Conservation (phyloP, 2,797 vertebrate species). For the Ceryle rudis region DNA sequence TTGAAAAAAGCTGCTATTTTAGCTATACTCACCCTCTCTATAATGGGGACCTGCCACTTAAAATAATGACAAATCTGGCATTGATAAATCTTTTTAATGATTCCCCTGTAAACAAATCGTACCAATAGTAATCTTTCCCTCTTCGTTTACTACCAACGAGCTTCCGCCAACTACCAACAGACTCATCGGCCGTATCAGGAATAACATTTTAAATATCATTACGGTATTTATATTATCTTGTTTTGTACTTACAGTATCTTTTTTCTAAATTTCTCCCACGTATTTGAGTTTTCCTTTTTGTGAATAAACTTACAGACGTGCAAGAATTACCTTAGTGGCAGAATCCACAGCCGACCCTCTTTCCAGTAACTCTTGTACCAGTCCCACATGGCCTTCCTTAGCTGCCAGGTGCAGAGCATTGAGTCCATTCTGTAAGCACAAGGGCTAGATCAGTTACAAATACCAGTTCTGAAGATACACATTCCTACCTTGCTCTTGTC, state of each 20-base stretch:
- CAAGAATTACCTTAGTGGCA: constrained; percentile 89
- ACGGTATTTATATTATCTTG: not conserved
- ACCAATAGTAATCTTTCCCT: not conserved
- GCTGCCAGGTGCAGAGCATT: constrained; percentile 97
- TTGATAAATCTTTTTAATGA: not conserved
- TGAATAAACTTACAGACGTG: not conserved
- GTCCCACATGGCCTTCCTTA: constrained; percentile 95
- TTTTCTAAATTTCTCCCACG: rapidly evolving
- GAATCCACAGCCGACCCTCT: constrained; percentile 92
- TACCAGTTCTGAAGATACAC: not conserved
- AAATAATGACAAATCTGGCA: not conserved
- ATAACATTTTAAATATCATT: not conserved
- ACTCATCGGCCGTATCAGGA: not conserved
- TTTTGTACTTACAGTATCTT: not conserved
- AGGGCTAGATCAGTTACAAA: constrained; percentile 32
- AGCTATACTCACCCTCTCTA: not conserved
- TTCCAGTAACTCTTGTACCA: constrained; percentile 95
- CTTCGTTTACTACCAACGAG: not conserved
- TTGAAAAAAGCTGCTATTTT: too few relatives aligned
- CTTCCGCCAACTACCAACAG: too few relatives aligned
- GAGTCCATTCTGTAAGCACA: constrained; percentile 92
- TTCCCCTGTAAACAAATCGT: not conserved
- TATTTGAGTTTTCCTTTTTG: not conserved
- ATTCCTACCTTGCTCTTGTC: not conserved
- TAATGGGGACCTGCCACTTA: not conserved